These are phyloP conservation scores for Athetis lepigone DNA, from an alignment of 2,888 invertebrate genomes.

Conservation along the genomic window DNA sequence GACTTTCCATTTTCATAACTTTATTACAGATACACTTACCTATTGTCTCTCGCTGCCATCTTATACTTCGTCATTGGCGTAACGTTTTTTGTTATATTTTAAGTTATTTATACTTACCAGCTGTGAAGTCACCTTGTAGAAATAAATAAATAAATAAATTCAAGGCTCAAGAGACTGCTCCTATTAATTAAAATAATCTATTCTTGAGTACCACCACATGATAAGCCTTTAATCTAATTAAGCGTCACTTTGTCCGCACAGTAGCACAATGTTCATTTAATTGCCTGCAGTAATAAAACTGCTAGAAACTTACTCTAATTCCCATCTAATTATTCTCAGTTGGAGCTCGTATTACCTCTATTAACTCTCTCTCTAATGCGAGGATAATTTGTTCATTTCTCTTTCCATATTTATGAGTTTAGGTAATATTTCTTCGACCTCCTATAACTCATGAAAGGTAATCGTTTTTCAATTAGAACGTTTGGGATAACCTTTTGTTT, in stretches of 20 bases:
- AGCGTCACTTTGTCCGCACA: constrained; percentile 28
- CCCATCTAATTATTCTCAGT: constrained; percentile 44
- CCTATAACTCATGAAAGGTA: constrained; percentile 11
- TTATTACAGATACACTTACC: too few relatives aligned
- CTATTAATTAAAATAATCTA: too few relatives aligned
- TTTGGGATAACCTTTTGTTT: constrained; percentile 18
- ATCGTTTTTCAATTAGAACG: constrained; percentile 37
- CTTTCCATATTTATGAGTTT: constrained; percentile 21
- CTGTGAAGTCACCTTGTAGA: too few relatives aligned
- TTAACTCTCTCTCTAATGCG: constrained; percentile 29
- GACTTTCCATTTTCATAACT: too few relatives aligned
- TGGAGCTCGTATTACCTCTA: constrained; percentile 22
- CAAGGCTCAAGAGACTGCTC: too few relatives aligned
- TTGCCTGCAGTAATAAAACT: constrained; percentile 40
- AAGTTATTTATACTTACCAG: too few relatives aligned
- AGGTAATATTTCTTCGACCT: neutral
- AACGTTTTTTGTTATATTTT: too few relatives aligned
- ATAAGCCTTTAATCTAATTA: constrained; percentile 48
- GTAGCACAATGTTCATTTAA: constrained; percentile 32
- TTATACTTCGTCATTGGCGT: too few relatives aligned
- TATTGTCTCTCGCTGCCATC: too few relatives aligned
- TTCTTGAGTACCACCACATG: constrained; percentile 2
- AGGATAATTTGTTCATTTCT: constrained; percentile 27
- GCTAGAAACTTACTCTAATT: constrained; percentile 42
- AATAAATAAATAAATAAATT: too few relatives aligned